Evolutionary conservation across 2,113 vertebrate genomes (phyloP).

Genomic region (Redunca redunca): DNA sequence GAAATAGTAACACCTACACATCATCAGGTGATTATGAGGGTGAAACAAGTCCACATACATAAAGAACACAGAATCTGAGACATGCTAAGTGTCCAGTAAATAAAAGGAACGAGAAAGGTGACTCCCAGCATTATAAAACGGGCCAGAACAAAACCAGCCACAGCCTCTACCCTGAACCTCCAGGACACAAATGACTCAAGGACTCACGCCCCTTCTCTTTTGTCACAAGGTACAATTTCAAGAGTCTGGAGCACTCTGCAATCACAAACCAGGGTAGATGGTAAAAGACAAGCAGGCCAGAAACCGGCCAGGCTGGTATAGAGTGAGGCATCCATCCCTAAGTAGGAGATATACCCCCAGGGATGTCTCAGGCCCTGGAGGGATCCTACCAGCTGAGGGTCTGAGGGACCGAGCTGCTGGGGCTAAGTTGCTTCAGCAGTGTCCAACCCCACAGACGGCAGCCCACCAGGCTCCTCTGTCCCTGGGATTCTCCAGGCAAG

Average conservation of each 20-base stretch:
- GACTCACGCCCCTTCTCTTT: neutral
- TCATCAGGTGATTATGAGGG: neutral
- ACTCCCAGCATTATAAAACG: neutral
- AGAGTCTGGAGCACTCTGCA: neutral
- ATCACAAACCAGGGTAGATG: rapidly evolving
- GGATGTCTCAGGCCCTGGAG: neutral
- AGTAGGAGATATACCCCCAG: neutral
- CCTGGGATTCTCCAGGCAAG: neutral
- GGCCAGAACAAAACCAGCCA: neutral
- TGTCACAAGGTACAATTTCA: neutral
- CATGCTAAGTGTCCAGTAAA: neutral
- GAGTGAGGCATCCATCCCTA: neutral
- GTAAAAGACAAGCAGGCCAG: neutral
- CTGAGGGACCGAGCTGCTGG: neutral
- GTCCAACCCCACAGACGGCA: rapidly evolving
- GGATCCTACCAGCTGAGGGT: neutral
- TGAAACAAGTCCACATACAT: neutral
- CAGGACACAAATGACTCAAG: neutral
- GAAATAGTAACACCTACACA: neutral
- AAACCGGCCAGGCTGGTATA: neutral
- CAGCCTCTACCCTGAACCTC: neutral
- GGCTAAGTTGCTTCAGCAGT: neutral
- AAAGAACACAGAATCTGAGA: neutral
- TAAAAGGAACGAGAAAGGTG: neutral
- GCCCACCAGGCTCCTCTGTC: neutral